A percentile compares a stretch with the other conserved stretches of the same genome.
phyloP scores from a whole-genome alignment of 2,888 invertebrate species.

The Drosophila putrida region DNA sequence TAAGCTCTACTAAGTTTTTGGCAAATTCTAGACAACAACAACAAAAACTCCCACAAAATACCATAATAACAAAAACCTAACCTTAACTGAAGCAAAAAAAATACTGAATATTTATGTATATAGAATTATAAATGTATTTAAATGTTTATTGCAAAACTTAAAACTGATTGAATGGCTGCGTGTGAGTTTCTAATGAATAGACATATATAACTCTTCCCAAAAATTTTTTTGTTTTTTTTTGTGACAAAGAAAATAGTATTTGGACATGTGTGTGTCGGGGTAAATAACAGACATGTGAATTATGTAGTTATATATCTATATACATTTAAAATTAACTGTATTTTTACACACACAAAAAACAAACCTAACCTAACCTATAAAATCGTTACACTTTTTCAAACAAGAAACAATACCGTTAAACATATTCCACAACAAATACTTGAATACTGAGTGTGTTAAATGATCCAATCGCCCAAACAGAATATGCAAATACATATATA shows the following conservation, averaged over 20 bases:
- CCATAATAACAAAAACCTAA: constrained; percentile 7
- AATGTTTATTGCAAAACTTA: constrained; percentile 56
- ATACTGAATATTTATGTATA: constrained; percentile 40
- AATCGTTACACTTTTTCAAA: constrained; percentile 22
- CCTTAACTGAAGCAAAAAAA: constrained; percentile 4
- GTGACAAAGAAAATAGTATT: constrained; percentile 14
- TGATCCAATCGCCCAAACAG: constrained; percentile 12
- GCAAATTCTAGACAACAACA: constrained; percentile 11
- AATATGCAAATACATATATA: constrained; percentile 8
- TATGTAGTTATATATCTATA: constrained; percentile 32
- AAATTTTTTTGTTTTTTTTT: background rate
- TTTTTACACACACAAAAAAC: constrained; percentile 6
- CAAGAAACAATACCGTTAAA: background rate
- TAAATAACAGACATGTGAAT: constrained; percentile 27
- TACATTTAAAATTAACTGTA: constrained; percentile 16
- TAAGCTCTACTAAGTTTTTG: constrained; percentile 50
- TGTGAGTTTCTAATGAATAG: constrained; percentile 21
- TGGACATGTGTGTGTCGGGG: constrained; percentile 10
- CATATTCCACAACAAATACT: constrained; percentile 1
- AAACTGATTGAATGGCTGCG: constrained; percentile 48
- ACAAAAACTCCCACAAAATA: constrained; percentile 14
- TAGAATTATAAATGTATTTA: constrained; percentile 44
- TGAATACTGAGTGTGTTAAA: constrained; percentile 25
- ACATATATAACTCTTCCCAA: constrained; percentile 1
- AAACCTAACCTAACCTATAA: constrained; percentile 5